These are phyloP conservation scores for Lepidonotus clava DNA, from an alignment of 2,888 invertebrate genomes.

Conservation along the genomic window DNA sequence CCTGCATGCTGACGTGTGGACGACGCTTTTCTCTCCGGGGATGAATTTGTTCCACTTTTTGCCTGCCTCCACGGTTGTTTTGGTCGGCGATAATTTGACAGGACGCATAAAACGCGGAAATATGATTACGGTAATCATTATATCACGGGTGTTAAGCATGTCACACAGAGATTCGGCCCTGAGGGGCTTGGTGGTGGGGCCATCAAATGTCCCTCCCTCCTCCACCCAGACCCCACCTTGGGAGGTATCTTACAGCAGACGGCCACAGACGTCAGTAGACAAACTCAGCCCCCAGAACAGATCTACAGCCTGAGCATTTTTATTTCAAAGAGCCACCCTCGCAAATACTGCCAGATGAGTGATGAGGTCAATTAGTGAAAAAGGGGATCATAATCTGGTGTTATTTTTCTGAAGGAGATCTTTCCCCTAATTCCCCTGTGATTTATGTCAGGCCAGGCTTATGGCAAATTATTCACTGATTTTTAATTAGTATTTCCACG, in stretches of 20 bases:
- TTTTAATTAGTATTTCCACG: too few species aligned
- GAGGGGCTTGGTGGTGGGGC: too few species aligned
- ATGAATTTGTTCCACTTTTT: slow-evolving; percentile 20
- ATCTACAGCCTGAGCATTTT: too few species aligned
- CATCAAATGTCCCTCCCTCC: too few species aligned
- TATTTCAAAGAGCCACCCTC: too few species aligned
- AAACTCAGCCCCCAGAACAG: too few species aligned
- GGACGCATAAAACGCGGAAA: neutral
- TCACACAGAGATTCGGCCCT: neutral
- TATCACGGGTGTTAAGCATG: slow-evolving; percentile 28
- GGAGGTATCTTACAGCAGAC: too few species aligned
- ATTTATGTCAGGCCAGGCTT: neutral
- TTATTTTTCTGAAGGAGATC: neutral
- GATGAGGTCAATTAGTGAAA: too few species aligned
- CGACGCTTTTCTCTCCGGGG: neutral
- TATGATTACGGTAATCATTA: slow-evolving; percentile 14
- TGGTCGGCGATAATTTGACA: slow-evolving; percentile 3
- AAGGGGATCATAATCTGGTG: neutral
- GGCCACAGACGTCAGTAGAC: too few species aligned
- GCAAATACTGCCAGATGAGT: too few species aligned
- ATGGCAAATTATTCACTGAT: too few species aligned
- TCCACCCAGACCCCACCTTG: too few species aligned
- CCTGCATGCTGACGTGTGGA: neutral
- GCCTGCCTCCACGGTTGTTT: neutral
- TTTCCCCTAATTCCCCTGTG: neutral